Conservation (phyloP, 2,888 invertebrate genomes). For the Ochropleura leucogaster region DNA sequence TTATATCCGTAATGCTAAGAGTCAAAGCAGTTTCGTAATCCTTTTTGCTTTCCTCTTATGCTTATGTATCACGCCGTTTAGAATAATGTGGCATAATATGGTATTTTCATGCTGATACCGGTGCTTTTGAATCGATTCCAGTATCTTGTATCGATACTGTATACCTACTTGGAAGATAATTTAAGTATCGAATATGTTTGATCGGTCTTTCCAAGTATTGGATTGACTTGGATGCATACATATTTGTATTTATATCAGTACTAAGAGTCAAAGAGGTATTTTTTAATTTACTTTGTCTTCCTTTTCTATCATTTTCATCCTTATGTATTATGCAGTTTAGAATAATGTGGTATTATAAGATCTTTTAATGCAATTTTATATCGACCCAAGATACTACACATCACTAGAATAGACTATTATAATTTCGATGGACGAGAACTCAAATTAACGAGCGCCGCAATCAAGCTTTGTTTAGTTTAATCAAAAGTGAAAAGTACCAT, state of each 20-base stretch:
- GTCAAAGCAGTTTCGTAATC: background rate
- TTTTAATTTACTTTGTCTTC: too few species aligned
- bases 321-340: too few species aligned
- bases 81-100: too few species aligned
- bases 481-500: constrained; percentile 81
- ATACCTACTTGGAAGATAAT: too few species aligned
- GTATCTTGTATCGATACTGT: background rate
- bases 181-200: too few species aligned
- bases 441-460: constrained; percentile 78
- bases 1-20: background rate
- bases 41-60: background rate
- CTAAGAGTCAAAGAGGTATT: too few species aligned
- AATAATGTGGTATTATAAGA: too few species aligned
- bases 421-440: constrained; percentile 79
- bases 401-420: constrained; percentile 71
- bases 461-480: constrained; percentile 80
- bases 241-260: too few species aligned
- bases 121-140: background rate
- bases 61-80: background rate
- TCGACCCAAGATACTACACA: background rate
- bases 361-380: too few species aligned
- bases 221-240: too few species aligned
- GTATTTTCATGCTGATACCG: background rate
- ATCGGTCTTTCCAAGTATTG: too few species aligned
- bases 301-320: too few species aligned